phyloP scores from a whole-genome alignment of 2,888 invertebrate genomes.

The Synanthedon myopaeformis region DNA sequence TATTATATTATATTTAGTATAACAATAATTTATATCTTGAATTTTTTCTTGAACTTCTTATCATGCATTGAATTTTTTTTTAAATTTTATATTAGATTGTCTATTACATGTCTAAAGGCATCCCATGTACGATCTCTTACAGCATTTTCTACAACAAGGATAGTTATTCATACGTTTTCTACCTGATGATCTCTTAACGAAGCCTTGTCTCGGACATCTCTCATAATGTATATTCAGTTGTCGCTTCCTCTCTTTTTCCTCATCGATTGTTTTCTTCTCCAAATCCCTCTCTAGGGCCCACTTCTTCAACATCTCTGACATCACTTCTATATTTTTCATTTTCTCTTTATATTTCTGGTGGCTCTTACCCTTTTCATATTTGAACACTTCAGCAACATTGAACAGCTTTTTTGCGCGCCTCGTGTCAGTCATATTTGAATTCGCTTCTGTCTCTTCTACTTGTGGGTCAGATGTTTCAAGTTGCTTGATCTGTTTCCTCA shows the following conservation, averaged over 20 bases:
- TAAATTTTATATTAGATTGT: too few species aligned
- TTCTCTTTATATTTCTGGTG: conserved; percentile 3
- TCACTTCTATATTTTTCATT: neutral
- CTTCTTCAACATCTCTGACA: conserved; percentile 18
- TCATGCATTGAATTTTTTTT: too few species aligned
- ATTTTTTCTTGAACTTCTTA: too few species aligned
- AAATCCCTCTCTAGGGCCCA: conserved; percentile 22
- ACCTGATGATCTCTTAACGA: conserved; percentile 2
- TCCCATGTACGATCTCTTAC: conserved; percentile 40
- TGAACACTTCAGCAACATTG: neutral
- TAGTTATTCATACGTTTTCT: conserved; percentile 7
- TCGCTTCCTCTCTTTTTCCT: conserved; percentile 5
- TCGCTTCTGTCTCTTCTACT: neutral
- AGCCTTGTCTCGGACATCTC: conserved; percentile 12
- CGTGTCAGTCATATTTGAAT: neutral
- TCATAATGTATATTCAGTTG: conserved; percentile 6
- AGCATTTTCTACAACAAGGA: conserved; percentile 47
- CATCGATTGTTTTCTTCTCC: conserved; percentile 18
- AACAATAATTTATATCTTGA: too few species aligned
- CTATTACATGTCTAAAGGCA: conserved; percentile 18
- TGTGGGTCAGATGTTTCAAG: conserved; percentile 12
- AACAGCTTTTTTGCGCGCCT: neutral
- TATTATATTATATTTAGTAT: too few species aligned
- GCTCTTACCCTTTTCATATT: neutral
- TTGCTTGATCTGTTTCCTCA: conserved; percentile 23